Evolutionary conservation across 2,113 vertebrate species (phyloP).

Genomic region (Gallinago paraguaiae): DNA sequence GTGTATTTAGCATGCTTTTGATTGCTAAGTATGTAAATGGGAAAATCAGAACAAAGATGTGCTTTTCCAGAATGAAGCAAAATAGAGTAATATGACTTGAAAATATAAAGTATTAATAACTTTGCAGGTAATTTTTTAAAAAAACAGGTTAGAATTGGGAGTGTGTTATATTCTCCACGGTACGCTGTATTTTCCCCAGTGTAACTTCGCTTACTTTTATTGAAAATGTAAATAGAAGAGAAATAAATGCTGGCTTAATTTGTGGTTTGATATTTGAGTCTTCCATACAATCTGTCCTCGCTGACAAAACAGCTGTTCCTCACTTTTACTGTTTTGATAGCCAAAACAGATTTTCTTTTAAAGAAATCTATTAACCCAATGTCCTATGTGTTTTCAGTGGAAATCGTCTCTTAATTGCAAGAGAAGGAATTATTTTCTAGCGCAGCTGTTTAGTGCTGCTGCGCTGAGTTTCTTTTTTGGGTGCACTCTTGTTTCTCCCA

Average conservation of each 20-base stretch:
- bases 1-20: neutral
- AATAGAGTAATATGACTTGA: neutral
- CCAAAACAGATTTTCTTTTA: conserved; percentile 76
- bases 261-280: conserved; percentile 67
- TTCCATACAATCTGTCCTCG: conserved; percentile 74
- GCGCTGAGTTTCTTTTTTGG: neutral
- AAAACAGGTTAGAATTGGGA: neutral
- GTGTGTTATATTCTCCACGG: neutral
- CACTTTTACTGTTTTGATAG: conserved; percentile 71
- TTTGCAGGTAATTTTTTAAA: neutral
- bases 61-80: neutral
- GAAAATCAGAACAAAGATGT: neutral
- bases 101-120: neutral
- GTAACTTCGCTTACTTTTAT: conserved; percentile 69
- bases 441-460: conserved; percentile 60
- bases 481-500: neutral
- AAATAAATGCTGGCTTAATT: conserved; percentile 69
- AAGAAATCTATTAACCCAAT: conserved; percentile 76
- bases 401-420: conserved; percentile 76
- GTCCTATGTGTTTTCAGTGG: conserved; percentile 71
- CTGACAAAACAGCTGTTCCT: conserved; percentile 78
- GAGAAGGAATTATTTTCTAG: conserved; percentile 64
- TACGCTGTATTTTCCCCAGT: conserved; percentile 30
- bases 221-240: conserved; percentile 79
- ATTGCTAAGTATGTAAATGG: neutral